Evolutionary conservation across 2,113 vertebrate genomes (phyloP).

Genomic region (Excalfactoria chinensis): DNA sequence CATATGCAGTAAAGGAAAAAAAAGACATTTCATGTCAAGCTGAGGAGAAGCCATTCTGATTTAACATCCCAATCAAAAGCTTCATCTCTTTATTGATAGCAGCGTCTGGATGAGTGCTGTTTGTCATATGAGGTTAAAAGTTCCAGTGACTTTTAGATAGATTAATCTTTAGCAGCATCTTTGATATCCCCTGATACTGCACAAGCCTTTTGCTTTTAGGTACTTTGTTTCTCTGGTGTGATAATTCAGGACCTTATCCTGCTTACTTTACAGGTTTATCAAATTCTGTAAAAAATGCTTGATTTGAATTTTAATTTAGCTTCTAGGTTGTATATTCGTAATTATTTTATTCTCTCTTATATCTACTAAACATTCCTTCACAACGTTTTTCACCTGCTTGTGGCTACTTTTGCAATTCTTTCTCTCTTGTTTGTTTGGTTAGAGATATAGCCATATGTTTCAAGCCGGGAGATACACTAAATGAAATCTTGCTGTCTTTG

Average conservation of each 20-base stretch:
- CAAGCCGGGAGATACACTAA: background rate
- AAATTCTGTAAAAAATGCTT: background rate
- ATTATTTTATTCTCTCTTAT: background rate
- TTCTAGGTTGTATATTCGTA: background rate
- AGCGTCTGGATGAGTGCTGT: background rate
- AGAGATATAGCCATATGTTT: background rate
- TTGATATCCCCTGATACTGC: background rate
- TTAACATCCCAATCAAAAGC: background rate
- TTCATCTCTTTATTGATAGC: background rate
- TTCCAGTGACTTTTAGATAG: background rate
- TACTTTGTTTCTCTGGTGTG: background rate
- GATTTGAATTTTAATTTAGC: background rate
- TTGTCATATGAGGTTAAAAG: background rate
- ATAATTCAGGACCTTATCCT: background rate
- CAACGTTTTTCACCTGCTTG: background rate
- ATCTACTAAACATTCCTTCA: background rate
- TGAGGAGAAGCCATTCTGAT: background rate
- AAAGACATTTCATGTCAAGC: background rate
- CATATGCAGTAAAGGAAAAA: background rate
- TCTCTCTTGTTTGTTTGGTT: background rate
- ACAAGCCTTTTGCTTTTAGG: background rate
- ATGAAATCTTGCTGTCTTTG: background rate
- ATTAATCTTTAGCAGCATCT: background rate
- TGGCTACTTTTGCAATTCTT: background rate
- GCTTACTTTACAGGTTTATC: background rate